Percentiles rank a stretch among this genome's conserved stretches.
These are phyloP conservation scores for Apostichopus leukothele DNA, from an alignment of 53 echinoderm and acorn worm species.

Conservation along the genomic window DNA sequence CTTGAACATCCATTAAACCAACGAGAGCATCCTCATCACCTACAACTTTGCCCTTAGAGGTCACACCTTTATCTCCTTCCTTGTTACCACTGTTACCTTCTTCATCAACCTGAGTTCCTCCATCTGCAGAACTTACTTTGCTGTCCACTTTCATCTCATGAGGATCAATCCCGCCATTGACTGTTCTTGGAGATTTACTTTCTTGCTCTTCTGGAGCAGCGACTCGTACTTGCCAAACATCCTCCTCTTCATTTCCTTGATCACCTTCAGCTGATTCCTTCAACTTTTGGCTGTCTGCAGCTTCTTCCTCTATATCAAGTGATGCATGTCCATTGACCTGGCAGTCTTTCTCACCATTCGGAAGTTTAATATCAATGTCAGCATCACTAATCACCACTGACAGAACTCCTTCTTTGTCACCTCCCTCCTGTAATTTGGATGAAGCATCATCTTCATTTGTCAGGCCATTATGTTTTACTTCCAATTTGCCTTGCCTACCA, in stretches of 20 bases:
- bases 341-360: background rate
- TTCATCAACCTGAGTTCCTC: background rate
- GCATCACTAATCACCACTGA: background rate
- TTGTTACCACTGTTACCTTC: background rate
- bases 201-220: background rate
- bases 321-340: background rate
- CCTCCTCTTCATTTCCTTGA: background rate
- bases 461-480: background rate
- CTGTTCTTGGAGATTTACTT: background rate
- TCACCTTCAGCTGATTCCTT: background rate
- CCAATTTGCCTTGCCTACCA: background rate
- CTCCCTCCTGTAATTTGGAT: background rate
- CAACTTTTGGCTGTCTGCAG: background rate
- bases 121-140: background rate
- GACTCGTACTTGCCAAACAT: background rate
- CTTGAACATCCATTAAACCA: conserved; percentile 6
- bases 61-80: background rate
- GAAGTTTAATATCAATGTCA: background rate
- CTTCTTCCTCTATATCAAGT: background rate
- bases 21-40: background rate
- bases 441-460: background rate
- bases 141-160: background rate
- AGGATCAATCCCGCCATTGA: background rate
- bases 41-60: background rate
- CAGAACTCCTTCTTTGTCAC: background rate